Evolutionary conservation across 1,140 invertebrate genomes (phyloP).

Genomic region (Heliconius eleuchia): DNA sequence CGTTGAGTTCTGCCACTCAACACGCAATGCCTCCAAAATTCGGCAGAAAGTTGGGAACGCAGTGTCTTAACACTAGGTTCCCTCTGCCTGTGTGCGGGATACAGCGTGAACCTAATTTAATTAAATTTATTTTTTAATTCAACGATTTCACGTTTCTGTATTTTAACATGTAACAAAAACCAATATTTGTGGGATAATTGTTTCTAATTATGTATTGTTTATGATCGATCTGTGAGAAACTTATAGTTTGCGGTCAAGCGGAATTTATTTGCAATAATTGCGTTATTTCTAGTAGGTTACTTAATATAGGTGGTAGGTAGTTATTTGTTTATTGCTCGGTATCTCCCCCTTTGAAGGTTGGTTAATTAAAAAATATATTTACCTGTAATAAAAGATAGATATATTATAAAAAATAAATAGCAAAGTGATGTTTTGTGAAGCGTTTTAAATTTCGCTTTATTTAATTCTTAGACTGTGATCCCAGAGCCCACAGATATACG

Average conservation of each 20-base stretch:
- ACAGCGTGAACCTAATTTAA: no score
- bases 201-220: slow-evolving; percentile 29
- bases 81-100: no score
- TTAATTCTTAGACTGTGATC: no score
- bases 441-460: background rate
- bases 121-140: background rate
- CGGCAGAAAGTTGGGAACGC: no score
- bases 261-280: slow-evolving; percentile 31
- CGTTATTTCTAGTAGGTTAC: slow-evolving; percentile 13
- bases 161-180: slow-evolving; percentile 16
- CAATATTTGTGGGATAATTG: slow-evolving; percentile 33
- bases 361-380: background rate
- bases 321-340: background rate
- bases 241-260: slow-evolving; percentile 30
- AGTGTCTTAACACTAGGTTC: no score
- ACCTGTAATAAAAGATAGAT: background rate
- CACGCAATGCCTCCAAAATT: no score
- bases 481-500: no score
- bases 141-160: slow-evolving; percentile 18
- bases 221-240: slow-evolving; percentile 33
- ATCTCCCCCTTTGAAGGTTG: background rate
- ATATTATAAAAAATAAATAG: background rate
- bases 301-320: background rate
- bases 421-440: background rate
- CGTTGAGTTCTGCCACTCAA: no score